Conservation (phyloP, 2,113 vertebrate genomes). For the Thamnaconus septentrionalis region DNA sequence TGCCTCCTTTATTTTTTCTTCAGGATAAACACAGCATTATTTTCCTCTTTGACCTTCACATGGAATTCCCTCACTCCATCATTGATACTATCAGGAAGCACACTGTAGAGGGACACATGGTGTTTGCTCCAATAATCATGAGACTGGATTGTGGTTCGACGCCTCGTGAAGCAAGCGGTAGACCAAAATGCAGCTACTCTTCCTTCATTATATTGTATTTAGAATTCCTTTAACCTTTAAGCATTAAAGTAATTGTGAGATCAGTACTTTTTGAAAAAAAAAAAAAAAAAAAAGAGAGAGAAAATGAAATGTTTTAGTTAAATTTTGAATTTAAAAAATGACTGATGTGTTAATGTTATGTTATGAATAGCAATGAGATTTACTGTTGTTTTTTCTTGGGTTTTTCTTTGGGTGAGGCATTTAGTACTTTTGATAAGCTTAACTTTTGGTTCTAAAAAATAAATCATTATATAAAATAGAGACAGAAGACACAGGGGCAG, state of each 20-base stretch:
- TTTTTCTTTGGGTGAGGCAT: too few species aligned
- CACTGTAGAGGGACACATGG: slow-evolving; percentile 91
- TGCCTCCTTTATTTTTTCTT: slow-evolving; percentile 1
- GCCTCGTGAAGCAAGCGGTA: slow-evolving; percentile 84
- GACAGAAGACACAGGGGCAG: too few species aligned
- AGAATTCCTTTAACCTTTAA: background rate
- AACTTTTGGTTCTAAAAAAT: too few species aligned
- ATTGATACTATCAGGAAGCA: slow-evolving; percentile 90
- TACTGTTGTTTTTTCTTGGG: too few species aligned
- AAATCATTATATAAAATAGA: too few species aligned
- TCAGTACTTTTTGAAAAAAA: too few species aligned
- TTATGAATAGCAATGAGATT: too few species aligned
- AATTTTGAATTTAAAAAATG: too few species aligned
- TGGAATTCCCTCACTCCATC: slow-evolving; percentile 86
- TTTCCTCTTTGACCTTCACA: slow-evolving; percentile 97
- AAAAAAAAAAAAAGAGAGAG: too few species aligned
- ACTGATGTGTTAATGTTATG: too few species aligned
- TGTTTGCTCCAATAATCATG: slow-evolving; percentile 90
- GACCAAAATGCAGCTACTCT: slow-evolving; percentile 2
- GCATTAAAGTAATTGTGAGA: background rate
- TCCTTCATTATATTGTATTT: background rate
- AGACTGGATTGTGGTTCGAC: slow-evolving; percentile 88
- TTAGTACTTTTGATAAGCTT: too few species aligned
- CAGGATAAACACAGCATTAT: slow-evolving; percentile 93
- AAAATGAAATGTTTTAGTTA: too few species aligned